These are phyloP conservation scores for Dolichoris vasculosae DNA, from an alignment of 1,140 invertebrate species.

Conservation along the genomic window DNA sequence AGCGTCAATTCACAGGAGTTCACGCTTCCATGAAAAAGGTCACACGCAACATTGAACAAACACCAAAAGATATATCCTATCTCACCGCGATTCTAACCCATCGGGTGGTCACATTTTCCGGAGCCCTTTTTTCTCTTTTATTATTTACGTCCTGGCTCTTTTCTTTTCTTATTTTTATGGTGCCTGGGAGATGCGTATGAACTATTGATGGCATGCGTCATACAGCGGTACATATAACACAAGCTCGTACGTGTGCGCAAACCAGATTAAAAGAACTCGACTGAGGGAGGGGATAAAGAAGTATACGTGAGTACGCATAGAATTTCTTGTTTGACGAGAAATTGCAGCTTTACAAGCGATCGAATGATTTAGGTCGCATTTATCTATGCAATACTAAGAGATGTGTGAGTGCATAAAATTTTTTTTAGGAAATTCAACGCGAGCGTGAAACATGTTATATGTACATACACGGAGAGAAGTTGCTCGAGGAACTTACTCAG, in stretches of 20 bases:
- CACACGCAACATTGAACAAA: neutral
- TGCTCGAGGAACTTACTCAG: neutral
- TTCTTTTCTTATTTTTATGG: neutral
- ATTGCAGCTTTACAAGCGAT: constrained; percentile 1
- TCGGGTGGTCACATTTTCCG: neutral
- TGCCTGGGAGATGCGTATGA: neutral
- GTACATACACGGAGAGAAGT: neutral
- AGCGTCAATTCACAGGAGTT: neutral
- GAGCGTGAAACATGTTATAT: neutral
- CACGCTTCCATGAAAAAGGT: neutral
- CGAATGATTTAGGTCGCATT: neutral
- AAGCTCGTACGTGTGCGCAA: too few relatives aligned
- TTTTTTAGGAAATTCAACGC: neutral
- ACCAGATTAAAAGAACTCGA: neutral
- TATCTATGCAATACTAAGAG: neutral
- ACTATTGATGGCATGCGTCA: constrained; percentile 3
- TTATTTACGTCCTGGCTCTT: neutral
- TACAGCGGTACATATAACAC: too few relatives aligned
- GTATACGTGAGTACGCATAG: neutral
- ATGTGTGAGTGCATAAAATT: neutral
- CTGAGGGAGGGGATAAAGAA: neutral
- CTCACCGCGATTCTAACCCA: neutral
- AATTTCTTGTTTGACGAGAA: neutral
- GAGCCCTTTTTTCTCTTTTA: neutral
- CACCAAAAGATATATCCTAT: neutral